Conservation (phyloP, 1,140 invertebrate genomes). For the Anoplolepis gracilipes region DNA sequence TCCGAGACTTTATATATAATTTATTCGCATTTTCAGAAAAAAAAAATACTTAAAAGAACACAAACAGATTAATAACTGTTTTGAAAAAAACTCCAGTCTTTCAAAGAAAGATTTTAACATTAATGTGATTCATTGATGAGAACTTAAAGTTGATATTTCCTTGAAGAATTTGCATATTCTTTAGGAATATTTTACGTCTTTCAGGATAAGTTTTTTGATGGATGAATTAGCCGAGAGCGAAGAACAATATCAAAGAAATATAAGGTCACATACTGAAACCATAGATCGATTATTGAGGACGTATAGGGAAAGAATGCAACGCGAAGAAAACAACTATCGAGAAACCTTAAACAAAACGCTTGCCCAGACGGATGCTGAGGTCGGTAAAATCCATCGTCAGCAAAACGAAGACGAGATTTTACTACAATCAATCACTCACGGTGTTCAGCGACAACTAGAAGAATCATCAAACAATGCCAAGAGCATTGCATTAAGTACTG, state of each 20-base stretch:
- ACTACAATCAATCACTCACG: slow-evolving; percentile 68
- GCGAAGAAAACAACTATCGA: slow-evolving; percentile 56
- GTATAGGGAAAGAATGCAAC: slow-evolving; percentile 57
- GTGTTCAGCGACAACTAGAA: slow-evolving; percentile 61
- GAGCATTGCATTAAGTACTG: slow-evolving; percentile 75
- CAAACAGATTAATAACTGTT: neutral
- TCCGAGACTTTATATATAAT: neutral
- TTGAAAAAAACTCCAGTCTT: neutral
- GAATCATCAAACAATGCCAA: slow-evolving; percentile 61
- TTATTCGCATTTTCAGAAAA: slow-evolving; percentile 19
- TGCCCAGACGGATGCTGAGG: slow-evolving; percentile 24
- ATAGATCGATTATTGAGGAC: slow-evolving; percentile 75
- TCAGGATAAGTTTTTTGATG: slow-evolving; percentile 78
- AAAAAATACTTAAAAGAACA: neutral
- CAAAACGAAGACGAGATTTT: slow-evolving; percentile 66
- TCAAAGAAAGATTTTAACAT: neutral
- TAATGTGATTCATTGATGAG: neutral
- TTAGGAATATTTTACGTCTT: neutral
- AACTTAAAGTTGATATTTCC: neutral
- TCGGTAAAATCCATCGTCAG: slow-evolving; percentile 39
- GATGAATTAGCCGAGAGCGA: slow-evolving; percentile 74
- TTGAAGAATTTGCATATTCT: neutral
- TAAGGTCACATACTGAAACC: slow-evolving; percentile 69
- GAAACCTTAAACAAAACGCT: slow-evolving; percentile 54
- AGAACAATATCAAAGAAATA: slow-evolving; percentile 73